Evolutionary conservation across 2,797 vertebrate genomes (phyloP), one percentile per base, ranked within the genome.

Genomic region (Malurus leucopterus): DNA sequence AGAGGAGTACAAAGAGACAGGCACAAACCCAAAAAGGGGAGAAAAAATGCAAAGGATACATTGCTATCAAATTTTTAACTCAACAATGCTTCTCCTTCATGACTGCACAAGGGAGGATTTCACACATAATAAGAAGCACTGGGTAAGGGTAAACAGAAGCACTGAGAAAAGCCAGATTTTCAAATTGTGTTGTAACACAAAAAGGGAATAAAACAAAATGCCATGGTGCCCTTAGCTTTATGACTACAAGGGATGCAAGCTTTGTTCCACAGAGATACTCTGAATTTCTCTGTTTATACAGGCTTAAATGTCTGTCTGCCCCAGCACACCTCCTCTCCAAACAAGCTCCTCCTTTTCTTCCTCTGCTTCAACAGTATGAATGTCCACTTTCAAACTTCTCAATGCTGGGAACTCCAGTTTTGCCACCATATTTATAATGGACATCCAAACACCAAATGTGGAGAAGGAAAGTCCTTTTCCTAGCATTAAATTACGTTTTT

Each of bases 181-280:
- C 41, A 84, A 44, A 36, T 12, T 2, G 0, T 61, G 11, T 43
- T 61, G 62, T 81, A 88, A 81, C 14, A 71, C 27, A 40, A 34
- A 80, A 81, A 88, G n/a, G 11, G 38, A 32, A 81, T 40, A 74
- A 88, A 84, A 72, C 41, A 41, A 75, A 91, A 75, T 36, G 17
- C 4, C 58, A 15, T 16, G 2, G 16, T 46, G 70, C 15, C 38
- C 36, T 54, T n/a, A 36, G n/a, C 2, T 67, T 90, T 81, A 54
- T 26, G 18, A 67, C 30, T 71, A 72, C 1, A 1, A 34, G 23
- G 54, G 26, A 14, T 57, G 23, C 14, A 70, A 84, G 11, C 12
- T 54, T 75, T 53, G 29, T 17, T 73, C 27, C 23, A 5, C 15
- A 64, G 2, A 65, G 16, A 13, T 41, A 29, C 11, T 57, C 36